These are phyloP conservation scores for Mycetomoellerius zeteki DNA, from an alignment of 1,140 invertebrate species.

Conservation along the genomic window DNA sequence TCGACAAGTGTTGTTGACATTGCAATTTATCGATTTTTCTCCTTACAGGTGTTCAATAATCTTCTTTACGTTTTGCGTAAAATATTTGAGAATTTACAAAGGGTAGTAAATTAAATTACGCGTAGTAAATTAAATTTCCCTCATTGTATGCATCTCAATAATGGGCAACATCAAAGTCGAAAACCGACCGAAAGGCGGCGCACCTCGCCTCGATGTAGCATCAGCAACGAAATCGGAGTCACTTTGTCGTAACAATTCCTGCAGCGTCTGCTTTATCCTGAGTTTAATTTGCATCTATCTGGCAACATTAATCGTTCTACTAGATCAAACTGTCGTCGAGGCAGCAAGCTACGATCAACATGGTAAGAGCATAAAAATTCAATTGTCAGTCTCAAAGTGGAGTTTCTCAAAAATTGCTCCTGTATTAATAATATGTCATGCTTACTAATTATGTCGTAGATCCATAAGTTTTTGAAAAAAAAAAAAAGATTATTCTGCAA, in stretches of 20 bases:
- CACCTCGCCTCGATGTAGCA: background rate
- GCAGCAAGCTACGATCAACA: conserved; percentile 59
- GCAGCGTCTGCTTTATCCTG: conserved; percentile 77
- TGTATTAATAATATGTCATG: background rate
- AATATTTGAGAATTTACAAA: background rate
- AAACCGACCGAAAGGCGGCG: conserved; percentile 65
- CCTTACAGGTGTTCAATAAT: background rate
- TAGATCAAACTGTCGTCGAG: conserved; percentile 74
- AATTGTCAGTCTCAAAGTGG: background rate
- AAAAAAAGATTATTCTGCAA: background rate
- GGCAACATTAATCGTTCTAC: conserved; percentile 76
- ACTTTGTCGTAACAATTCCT: conserved; percentile 58
- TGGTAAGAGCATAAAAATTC: conserved; percentile 67
- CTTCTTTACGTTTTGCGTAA: background rate
- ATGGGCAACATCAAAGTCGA: conserved; percentile 51
- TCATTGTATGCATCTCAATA: background rate
- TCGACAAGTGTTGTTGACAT: background rate
- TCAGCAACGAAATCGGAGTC: conserved; percentile 8
- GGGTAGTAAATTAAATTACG: conserved; percentile 23
- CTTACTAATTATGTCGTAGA: background rate
- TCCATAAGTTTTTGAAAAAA: background rate
- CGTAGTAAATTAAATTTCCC: no score
- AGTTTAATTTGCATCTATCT: conserved; percentile 79
- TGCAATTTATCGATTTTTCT: background rate
- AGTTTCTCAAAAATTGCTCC: background rate